Base-by-base conservation (phyloP, 2,113 vertebrate genomes). In the Vulpes lagopus region DNA sequence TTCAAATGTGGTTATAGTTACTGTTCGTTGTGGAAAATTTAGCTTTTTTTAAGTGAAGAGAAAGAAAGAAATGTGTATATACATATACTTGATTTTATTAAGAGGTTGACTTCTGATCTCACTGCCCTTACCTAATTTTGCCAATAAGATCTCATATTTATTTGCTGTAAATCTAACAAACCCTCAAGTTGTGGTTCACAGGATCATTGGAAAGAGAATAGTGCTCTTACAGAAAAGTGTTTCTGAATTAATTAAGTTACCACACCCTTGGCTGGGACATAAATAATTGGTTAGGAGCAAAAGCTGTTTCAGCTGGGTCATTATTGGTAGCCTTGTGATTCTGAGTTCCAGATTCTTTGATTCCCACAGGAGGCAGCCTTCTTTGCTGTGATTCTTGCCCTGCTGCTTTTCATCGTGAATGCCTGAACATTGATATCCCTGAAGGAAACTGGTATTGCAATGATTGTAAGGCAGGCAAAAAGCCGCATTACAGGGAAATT, bases 371-470 rank as follows among this genome's bases (percentile, higher is more conserved):
- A 97, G 99, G 99, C 92, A 99, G 99, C 97, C 99, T 99, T 94
- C 98, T 99, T 95, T 99, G 99, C 98, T 99, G 99, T 8, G 99
- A 99, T 98, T 99, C 99, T 3, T 99, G 99, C 97, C 99, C 99
- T 5, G 99, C 99, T 62, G 99, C 99, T 0, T 99, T 99, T 98
- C 99, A 99, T 98, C 99, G 99, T 27, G 99, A 99, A 98, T 99
- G 99, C 99, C 99, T 99, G 97, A 99, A 99, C 98, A 99, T 99
- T 51, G 99, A 99, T 95, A 99, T 99, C 99, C 99, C 99, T 10
- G 99, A 99, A 98, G 99, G 99, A 97, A 99, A 99, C 98, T 99
- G 99, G 99, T 99, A 99, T 98, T 99, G 99, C 98, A 99, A 99
- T 73, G 99, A 99, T 98, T 99, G 99, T 98, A 99, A 99, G 95